A percentile compares a stretch with the other conserved stretches of the same genome.
These are phyloP conservation scores for Patiria miniata DNA, from an alignment of 35 echinoderm and acorn worm genomes.

Conservation along the genomic window DNA sequence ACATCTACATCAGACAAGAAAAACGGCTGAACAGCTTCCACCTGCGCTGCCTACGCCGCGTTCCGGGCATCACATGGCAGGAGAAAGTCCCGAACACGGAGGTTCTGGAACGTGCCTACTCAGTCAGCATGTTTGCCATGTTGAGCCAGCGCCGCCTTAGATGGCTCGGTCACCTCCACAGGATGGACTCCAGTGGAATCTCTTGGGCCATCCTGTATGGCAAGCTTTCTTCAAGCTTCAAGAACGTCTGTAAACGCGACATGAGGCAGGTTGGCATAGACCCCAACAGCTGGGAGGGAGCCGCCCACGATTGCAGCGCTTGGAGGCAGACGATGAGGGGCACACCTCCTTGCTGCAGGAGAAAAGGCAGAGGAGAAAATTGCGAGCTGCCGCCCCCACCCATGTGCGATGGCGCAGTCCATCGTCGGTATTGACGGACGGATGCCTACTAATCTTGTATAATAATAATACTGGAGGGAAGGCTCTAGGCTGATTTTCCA, in stretches of 20 bases:
- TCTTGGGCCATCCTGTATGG: neutral
- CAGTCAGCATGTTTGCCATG: neutral
- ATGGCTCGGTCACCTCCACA: neutral
- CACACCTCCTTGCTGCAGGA: neutral
- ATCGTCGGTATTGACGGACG: too few species aligned
- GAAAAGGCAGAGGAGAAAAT: neutral
- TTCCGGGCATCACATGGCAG: slow-evolving; percentile 43
- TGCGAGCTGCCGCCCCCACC: neutral
- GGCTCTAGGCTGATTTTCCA: too few species aligned
- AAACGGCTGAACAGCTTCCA: slow-evolving; percentile 41
- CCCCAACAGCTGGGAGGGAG: neutral
- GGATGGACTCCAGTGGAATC: neutral
- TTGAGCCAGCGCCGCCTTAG: neutral
- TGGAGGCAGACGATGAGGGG: neutral
- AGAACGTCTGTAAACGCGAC: neutral
- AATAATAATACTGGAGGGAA: too few species aligned
- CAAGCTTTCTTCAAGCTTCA: neutral
- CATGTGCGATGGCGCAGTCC: too few species aligned
- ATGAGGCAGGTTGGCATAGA: neutral
- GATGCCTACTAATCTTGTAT: too few species aligned
- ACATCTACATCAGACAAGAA: slow-evolving; percentile 25
- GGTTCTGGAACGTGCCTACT: neutral
- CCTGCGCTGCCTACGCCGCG: slow-evolving; percentile 1
- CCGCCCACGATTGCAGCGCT: neutral
- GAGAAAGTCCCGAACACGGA: slow-evolving; percentile 51